Evolutionary conservation across 2,888 invertebrate species (phyloP).

Genomic region (Eulithis testata): DNA sequence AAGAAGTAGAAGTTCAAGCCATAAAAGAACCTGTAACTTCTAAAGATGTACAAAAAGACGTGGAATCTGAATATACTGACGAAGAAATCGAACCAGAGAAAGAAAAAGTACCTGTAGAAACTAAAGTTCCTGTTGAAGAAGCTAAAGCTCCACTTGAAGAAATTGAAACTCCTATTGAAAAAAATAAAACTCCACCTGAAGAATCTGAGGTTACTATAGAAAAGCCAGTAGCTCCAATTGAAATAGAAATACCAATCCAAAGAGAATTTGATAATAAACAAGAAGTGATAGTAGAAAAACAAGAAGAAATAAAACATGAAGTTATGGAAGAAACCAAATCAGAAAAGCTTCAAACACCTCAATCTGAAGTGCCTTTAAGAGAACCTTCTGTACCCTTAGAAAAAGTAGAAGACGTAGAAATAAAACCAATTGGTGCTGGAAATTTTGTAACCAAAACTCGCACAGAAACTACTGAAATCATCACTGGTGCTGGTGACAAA

Average conservation of each 20-base stretch:
- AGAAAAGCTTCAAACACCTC: constrained; percentile 42
- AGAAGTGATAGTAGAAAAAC: constrained; percentile 40
- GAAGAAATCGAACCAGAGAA: constrained; percentile 18
- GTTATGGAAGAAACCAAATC: constrained; percentile 43
- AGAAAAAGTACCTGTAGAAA: constrained; percentile 26
- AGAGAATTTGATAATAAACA: constrained; percentile 39
- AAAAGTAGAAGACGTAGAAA: constrained; percentile 78
- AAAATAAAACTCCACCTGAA: constrained; percentile 37
- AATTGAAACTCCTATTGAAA: constrained; percentile 32
- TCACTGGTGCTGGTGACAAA: constrained; percentile 61
- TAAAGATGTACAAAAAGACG: constrained; percentile 37
- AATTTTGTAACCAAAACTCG: constrained; percentile 70
- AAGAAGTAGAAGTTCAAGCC: constrained; percentile 17
- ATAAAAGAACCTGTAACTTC: constrained; percentile 20
- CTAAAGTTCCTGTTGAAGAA: constrained; percentile 38
- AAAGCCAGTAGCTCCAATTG: constrained; percentile 27
- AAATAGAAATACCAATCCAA: constrained; percentile 38
- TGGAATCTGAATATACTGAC: constrained; percentile 38
- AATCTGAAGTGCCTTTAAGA: constrained; percentile 60
- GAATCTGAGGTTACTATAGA: constrained; percentile 29
- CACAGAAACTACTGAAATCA: constrained; percentile 73
- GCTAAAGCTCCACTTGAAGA: constrained; percentile 33
- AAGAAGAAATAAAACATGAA: constrained; percentile 43
- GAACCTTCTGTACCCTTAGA: constrained; percentile 77
- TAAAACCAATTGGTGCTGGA: constrained; percentile 74